Percentiles rank a stretch among this genome's conserved stretches.
Conservation (phyloP, 2,888 invertebrate species). For the Eupithecia inturbata region DNA sequence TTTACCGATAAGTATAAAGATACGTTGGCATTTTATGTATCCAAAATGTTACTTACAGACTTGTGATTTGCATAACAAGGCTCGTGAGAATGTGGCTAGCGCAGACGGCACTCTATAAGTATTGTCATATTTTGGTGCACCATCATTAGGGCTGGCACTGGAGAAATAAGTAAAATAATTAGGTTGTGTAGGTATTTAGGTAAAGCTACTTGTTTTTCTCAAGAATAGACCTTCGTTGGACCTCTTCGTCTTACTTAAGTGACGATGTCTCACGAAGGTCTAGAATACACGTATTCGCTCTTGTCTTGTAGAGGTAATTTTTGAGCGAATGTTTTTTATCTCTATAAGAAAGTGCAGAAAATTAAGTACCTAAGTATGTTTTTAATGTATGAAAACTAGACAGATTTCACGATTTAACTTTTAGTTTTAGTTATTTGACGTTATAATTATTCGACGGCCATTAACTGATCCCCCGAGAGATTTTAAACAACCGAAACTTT, state of each 20-base stretch:
- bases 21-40: constrained; percentile 14
- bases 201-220: no score
- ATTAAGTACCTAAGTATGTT: no score
- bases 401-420: background rate
- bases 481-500: background rate
- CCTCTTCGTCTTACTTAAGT: background rate
- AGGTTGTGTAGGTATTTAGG: background rate
- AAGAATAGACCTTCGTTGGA: background rate
- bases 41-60: constrained; percentile 29
- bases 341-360: background rate
- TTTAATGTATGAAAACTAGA: background rate
- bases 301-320: background rate
- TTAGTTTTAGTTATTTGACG: background rate
- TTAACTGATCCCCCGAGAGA: background rate
- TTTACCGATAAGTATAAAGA: background rate
- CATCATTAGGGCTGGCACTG: constrained; percentile 36
- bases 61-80: constrained; percentile 44
- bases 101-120: constrained; percentile 41
- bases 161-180: constrained; percentile 1
- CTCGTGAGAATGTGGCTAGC: constrained; percentile 34
- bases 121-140: constrained; percentile 47
- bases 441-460: background rate
- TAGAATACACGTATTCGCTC: background rate
- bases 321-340: background rate
- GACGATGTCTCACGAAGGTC: background rate